Conservation (phyloP, 2,888 invertebrate genomes). For the Ophion costatus region DNA sequence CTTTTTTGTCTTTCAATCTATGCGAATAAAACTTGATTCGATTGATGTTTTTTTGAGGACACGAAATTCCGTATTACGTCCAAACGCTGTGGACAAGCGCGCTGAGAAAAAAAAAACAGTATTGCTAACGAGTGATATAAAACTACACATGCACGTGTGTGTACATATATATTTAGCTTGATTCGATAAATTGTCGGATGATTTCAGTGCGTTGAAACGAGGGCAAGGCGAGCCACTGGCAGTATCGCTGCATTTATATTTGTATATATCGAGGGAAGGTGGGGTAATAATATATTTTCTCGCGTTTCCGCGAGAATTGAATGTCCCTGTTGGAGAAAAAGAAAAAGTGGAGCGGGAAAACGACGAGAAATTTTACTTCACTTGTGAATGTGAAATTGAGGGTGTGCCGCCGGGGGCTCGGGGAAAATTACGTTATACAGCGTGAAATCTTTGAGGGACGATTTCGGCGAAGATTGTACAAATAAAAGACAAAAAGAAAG, state of each 20-base stretch:
- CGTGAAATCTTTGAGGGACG: conserved; percentile 37
- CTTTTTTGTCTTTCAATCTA: background rate
- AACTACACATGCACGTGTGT: conserved; percentile 4
- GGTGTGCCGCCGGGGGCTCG: background rate
- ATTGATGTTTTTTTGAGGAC: too few relatives aligned
- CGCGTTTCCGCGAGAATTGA: conserved; percentile 51
- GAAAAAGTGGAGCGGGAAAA: background rate
- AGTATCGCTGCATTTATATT: background rate
- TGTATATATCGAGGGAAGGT: conserved; percentile 3
- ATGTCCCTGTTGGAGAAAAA: conserved; percentile 19
- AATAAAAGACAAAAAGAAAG: conserved; percentile 17
- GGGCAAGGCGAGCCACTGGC: conserved; percentile 1
- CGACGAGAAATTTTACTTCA: conserved; percentile 16
- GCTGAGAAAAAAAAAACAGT: background rate
- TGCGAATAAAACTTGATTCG: too few relatives aligned
- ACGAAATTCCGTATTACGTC: too few relatives aligned
- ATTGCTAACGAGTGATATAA: background rate
- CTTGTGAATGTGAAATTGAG: conserved; percentile 2
- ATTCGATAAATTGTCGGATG: conserved; percentile 32
- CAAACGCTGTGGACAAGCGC: background rate
- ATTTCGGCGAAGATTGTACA: conserved; percentile 42
- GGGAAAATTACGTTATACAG: conserved; percentile 44
- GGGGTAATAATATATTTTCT: conserved; percentile 43
- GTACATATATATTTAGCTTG: background rate
- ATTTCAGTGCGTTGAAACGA: conserved; percentile 25